Base-by-base conservation (phyloP, 2,888 invertebrate genomes). In the Merodon equestris region DNA sequence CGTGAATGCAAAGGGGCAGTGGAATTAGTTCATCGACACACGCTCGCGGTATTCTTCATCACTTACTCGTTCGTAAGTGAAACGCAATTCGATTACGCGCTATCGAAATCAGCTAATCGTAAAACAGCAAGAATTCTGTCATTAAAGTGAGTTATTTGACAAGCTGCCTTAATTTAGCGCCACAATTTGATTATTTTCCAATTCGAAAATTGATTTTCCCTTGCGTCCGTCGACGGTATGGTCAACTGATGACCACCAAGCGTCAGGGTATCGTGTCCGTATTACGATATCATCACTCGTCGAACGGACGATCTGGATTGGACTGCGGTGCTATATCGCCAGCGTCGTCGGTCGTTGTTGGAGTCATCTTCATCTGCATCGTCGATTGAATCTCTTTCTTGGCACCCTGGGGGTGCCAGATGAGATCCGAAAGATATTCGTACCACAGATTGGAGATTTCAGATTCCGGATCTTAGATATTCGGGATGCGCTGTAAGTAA, bases 71-170 rank as follows among this genome's bases (percentile, higher is more conserved):
- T 56, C 38, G 63, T 48, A 60, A 4, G 27, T 27, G 27, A 27
- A 27, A 64, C 48, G 73, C 68, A 79, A 79, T 73, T 79, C 79
- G 79, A 79, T 79, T 79, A 79, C 45, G 68, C 73, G 79, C 27
- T 27, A 27, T 27, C 27, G 27, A 27, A 27, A 27, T 2, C 36
- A 60, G 56, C 64, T 74, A 68, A 74, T 76, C 76, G 67, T 68
- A 81, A 81, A 76, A 81, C 54, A 63, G 72, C 75, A 76, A 81
- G 67, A 72, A 61, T 68, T 77, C 77, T 81, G 73, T 70, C 77
- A 82, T 81, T 79, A 77, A 81, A 71, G 73, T 76, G 81, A 81
- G 82, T 82, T 82, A 82, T 82, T 75, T 77, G 82, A 82, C 81
- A 74, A 81, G 70, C 71, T 73, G 73, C 82, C 71, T 79, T 82